A percentile compares a stretch with the other conserved stretches of the same genome.
These are phyloP conservation scores for Centruroides vittatus DNA, from an alignment of 1,140 invertebrate genomes.

Conservation along the genomic window DNA sequence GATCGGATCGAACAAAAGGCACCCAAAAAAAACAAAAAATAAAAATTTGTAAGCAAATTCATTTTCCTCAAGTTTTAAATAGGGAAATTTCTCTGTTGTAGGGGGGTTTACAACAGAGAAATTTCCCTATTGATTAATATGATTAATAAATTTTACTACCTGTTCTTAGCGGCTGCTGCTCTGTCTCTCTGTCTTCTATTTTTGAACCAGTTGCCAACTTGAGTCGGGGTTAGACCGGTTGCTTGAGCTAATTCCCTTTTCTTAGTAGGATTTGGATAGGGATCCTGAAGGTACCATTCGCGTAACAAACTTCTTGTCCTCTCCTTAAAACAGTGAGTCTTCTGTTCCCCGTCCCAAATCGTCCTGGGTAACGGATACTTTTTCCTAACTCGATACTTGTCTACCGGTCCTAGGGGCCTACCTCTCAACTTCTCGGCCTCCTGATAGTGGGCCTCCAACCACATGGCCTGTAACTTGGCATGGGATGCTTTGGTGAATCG, in stretches of 20 bases:
- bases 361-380: constrained; percentile 97
- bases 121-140: no score
- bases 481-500: constrained; percentile 95
- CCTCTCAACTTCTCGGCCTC: constrained; percentile 94
- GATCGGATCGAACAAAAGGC: no score
- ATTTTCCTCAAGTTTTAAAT: no score
- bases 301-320: constrained; percentile 81
- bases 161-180: constrained; percentile 97
- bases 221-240: constrained; percentile 94
- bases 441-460: constrained; percentile 97
- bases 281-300: constrained; percentile 98
- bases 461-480: constrained; percentile 83
- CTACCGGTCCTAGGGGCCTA: constrained; percentile 90
- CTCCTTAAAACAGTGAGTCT: constrained; percentile 99
- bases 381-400: constrained; percentile 97
- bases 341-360: constrained; percentile 99
- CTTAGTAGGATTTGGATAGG: constrained; percentile 98
- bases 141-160: constrained; percentile 38
- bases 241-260: constrained; percentile 94
- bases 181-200: constrained; percentile 94
- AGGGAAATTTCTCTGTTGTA: no score
- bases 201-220: constrained; percentile 99
- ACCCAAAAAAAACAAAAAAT: no score
- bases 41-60: no score
- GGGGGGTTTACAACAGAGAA: no score